phyloP scores from a whole-genome alignment of 2,888 invertebrate species.

The Candidula unifasciata region DNA sequence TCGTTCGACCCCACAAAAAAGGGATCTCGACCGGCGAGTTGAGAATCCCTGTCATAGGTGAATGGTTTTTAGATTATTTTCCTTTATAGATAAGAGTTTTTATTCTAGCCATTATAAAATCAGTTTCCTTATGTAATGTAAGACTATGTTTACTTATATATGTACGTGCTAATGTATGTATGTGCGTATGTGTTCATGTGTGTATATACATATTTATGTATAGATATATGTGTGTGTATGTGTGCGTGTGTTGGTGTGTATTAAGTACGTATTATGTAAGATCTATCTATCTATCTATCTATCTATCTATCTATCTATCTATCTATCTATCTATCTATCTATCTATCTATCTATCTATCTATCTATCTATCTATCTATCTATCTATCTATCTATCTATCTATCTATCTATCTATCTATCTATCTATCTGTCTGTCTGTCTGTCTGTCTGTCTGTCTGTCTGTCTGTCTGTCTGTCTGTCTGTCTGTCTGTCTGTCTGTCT shows the following conservation, averaged over 20 bases:
- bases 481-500: constrained; percentile 21
- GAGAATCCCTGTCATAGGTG: no score
- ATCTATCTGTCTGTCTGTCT: neutral
- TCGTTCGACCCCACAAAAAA: no score
- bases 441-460: constrained; percentile 13
- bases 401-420: neutral
- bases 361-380: neutral
- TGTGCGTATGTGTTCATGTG: neutral
- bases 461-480: constrained; percentile 1
- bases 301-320: neutral
- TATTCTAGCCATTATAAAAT: no score
- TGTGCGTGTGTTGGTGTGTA: neutral
- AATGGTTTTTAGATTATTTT: no score
- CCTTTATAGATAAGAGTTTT: no score
- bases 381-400: neutral
- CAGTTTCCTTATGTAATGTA: no score
- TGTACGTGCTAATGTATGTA: neutral
- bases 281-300: neutral
- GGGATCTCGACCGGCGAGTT: no score
- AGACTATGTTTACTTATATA: no score
- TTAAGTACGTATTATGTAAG: no score
- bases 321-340: neutral
- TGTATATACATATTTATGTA: neutral
- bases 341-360: neutral
- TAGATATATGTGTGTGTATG: neutral